A percentile compares a stretch with the other conserved stretches of the same genome.
phyloP scores from a whole-genome alignment of 2,888 invertebrate genomes.

The Pterostichus madidus region DNA sequence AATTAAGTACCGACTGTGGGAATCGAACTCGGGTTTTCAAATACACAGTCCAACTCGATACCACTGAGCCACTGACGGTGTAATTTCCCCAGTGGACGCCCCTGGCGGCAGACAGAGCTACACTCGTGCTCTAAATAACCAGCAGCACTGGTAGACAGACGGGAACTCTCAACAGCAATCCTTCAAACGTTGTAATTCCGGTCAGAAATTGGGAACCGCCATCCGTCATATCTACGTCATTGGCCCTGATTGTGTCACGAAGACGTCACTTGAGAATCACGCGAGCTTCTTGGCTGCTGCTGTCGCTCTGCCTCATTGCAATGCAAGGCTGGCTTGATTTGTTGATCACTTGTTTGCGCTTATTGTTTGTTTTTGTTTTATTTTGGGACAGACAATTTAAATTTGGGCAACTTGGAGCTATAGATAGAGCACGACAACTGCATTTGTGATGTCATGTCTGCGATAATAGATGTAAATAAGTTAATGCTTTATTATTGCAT shows the following conservation, averaged over 20 bases:
- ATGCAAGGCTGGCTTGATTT: not conserved
- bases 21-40: no score
- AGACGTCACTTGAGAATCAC: slow-evolving; percentile 33
- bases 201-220: slow-evolving; percentile 14
- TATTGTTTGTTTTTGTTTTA: slow-evolving; percentile 33
- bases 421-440: slow-evolving; percentile 2
- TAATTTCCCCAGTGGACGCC: no score
- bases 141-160: slow-evolving; percentile 5
- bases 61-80: no score
- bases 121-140: slow-evolving; percentile 7
- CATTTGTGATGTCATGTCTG: slow-evolving; percentile 19
- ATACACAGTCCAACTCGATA: no score
- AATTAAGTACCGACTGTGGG: no score
- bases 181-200: slow-evolving; percentile 2
- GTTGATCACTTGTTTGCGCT: not conserved
- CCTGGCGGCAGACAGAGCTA: no score
- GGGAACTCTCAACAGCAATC: slow-evolving; percentile 14
- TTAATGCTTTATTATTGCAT: not conserved
- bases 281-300: slow-evolving; percentile 15
- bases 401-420: slow-evolving; percentile 18
- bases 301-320: not conserved
- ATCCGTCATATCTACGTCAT: slow-evolving; percentile 26
- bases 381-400: slow-evolving; percentile 35
- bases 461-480: slow-evolving; percentile 2
- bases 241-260: slow-evolving; percentile 7